Conservation (phyloP, 2,113 vertebrate species). For the human (Homo sapiens) region DNA sequence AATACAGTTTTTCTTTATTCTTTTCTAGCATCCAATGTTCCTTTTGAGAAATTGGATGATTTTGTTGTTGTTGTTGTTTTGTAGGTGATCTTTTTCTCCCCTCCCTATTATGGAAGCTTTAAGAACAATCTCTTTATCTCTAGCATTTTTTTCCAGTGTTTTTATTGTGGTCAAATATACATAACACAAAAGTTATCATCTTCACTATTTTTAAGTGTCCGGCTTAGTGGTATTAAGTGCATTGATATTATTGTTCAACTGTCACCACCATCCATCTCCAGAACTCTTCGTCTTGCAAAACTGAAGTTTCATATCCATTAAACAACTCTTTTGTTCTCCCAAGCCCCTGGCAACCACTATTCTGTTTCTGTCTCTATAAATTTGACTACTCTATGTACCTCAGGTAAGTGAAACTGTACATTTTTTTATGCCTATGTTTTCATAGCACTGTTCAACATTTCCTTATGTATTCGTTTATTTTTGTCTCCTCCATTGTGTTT, state of each 20-base stretch:
- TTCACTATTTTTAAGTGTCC: background rate
- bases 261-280: background rate
- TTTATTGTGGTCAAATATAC: background rate
- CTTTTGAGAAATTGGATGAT: background rate
- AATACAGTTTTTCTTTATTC: background rate
- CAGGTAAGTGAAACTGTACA: background rate
- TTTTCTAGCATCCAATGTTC: background rate
- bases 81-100: background rate
- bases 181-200: background rate
- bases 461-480: background rate
- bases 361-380: background rate
- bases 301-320: background rate
- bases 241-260: background rate
- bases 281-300: background rate
- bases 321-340: background rate
- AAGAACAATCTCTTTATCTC: background rate
- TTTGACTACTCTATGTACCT: background rate
- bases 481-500: background rate
- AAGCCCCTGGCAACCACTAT: background rate
- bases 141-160: background rate
- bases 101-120: background rate
- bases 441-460: background rate
- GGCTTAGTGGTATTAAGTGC: background rate
- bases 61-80: background rate
- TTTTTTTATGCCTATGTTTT: background rate